Evolutionary conservation across 2,888 invertebrate genomes (phyloP).

Genomic region (Gortyna flavago): DNA sequence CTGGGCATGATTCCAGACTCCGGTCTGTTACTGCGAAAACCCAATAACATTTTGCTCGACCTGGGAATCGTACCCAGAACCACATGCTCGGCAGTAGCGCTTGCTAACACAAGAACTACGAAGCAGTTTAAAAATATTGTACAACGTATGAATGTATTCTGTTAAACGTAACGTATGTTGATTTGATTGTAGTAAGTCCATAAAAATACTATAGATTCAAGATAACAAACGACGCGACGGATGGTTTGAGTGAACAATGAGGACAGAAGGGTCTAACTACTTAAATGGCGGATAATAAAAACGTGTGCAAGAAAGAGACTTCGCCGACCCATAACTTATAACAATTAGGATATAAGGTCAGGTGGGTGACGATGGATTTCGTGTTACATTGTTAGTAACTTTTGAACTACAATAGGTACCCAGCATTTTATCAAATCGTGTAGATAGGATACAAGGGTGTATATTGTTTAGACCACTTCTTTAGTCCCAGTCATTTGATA

Average conservation of each 20-base stretch:
- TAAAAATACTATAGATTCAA: background rate
- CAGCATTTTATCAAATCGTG: background rate
- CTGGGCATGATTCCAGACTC: background rate
- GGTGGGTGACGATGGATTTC: background rate
- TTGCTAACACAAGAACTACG: too few species aligned
- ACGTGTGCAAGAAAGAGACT: background rate
- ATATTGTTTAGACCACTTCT: conserved; percentile 32
- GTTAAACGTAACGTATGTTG: background rate
- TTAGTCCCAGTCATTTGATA: conserved; percentile 18
- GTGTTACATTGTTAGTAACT: background rate
- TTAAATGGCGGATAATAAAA: background rate
- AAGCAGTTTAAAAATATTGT: background rate
- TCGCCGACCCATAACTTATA: background rate
- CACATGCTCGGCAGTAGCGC: too few species aligned
- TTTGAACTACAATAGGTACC: too few species aligned
- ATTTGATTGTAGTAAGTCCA: background rate
- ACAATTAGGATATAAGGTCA: background rate
- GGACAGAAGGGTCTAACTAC: background rate
- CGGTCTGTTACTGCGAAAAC: background rate
- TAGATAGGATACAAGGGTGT: background rate
- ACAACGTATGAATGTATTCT: background rate
- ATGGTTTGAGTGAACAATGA: background rate
- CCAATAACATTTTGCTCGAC: background rate
- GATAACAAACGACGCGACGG: background rate
- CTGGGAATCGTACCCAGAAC: background rate